A percentile compares a stretch with the other conserved stretches of the same genome.
These are phyloP conservation scores for Drosophila prostipennis DNA, from an alignment of 2,888 invertebrate species.

Conservation along the genomic window DNA sequence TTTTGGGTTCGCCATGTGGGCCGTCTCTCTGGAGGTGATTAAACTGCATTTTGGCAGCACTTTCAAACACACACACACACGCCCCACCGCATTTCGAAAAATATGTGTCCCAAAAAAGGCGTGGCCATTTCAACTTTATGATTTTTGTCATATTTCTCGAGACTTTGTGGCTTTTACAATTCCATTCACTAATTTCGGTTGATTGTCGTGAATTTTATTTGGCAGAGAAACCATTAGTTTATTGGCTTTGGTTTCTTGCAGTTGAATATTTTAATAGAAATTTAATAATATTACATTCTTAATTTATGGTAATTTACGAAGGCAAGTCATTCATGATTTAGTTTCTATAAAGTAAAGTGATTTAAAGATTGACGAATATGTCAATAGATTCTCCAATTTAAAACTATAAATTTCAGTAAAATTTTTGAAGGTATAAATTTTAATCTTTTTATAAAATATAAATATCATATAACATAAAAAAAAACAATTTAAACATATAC, in stretches of 20 bases:
- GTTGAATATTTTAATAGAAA: background rate
- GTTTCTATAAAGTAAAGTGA: no score
- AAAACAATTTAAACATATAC: no score
- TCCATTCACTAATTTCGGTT: slow-evolving; percentile 33
- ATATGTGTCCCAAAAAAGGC: slow-evolving; percentile 35
- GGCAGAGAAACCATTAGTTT: background rate
- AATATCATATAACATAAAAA: no score
- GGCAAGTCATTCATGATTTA: no score
- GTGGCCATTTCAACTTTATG: slow-evolving; percentile 32
- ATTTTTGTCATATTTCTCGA: slow-evolving; percentile 31
- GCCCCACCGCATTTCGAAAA: slow-evolving; percentile 26
- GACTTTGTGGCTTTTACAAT: slow-evolving; percentile 28
- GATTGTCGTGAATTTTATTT: background rate
- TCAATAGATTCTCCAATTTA: no score
- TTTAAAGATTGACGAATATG: no score
- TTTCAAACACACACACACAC: slow-evolving; percentile 42
- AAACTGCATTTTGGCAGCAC: slow-evolving; percentile 75
- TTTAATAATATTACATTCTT: background rate
- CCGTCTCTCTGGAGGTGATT: slow-evolving; percentile 68
- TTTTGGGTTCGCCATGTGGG: slow-evolving; percentile 46
- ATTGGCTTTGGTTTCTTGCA: background rate
- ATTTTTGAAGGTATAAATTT: no score
- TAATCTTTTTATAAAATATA: no score
- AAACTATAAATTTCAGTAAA: no score
- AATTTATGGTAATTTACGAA: no score